Percentiles rank a stretch among this genome's conserved stretches.
Conservation (phyloP, 2,888 invertebrate species). For the Andrena flavipes region DNA sequence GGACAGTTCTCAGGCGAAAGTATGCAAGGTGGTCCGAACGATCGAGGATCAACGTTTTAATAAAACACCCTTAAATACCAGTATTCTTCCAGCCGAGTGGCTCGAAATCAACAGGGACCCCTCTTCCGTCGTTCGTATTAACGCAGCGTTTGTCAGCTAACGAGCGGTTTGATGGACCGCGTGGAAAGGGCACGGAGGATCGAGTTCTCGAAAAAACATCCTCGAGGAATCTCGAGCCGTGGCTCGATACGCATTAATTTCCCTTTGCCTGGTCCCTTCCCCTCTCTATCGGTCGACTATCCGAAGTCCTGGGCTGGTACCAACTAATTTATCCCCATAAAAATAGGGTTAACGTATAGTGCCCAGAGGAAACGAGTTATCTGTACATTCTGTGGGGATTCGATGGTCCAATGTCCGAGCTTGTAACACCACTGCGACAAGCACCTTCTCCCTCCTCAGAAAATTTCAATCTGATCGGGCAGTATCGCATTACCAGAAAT, state of each 20-base stretch:
- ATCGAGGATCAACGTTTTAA: conserved; percentile 28
- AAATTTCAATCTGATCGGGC: too few relatives aligned
- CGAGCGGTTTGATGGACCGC: conserved; percentile 60
- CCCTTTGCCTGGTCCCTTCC: background rate
- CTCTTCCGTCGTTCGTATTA: conserved; percentile 53
- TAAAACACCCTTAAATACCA: conserved; percentile 53
- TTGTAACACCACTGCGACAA: background rate
- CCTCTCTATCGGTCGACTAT: background rate
- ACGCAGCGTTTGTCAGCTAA: conserved; percentile 58
- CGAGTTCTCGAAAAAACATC: conserved; percentile 56
- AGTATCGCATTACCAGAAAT: too few relatives aligned
- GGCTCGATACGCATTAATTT: conserved; percentile 43
- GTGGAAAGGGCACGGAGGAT: conserved; percentile 37
- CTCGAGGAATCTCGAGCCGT: conserved; percentile 48
- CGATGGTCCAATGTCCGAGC: background rate
- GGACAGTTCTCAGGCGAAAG: conserved; percentile 1
- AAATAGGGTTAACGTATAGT: conserved; percentile 76
- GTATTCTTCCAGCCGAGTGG: conserved; percentile 54
- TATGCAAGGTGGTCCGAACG: background rate
- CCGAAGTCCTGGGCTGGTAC: background rate
- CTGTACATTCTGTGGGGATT: conserved; percentile 28
- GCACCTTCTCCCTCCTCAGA: background rate
- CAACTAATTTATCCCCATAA: conserved; percentile 70
- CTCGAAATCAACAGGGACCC: conserved; percentile 38
- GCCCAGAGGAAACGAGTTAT: conserved; percentile 21